These are phyloP conservation scores for Lamellibrachia luymesi DNA, from an alignment of 1,140 invertebrate species.

Conservation along the genomic window DNA sequence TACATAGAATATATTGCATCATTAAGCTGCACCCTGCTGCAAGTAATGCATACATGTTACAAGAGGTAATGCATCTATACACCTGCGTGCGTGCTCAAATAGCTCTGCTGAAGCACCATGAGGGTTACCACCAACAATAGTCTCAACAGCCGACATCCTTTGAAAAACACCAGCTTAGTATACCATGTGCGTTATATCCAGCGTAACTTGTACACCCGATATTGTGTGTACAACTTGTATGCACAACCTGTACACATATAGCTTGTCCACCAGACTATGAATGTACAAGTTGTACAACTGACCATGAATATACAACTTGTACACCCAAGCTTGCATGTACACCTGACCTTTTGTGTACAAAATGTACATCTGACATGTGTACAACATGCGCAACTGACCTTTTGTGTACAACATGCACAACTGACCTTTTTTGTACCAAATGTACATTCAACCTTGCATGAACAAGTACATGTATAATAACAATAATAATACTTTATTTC, in stretches of 20 bases:
- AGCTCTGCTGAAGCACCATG: background rate
- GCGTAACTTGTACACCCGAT: background rate
- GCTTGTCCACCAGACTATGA: no score
- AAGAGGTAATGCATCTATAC: background rate
- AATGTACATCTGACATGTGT: background rate
- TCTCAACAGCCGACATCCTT: background rate
- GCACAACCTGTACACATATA: no score
- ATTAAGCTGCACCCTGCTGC: background rate
- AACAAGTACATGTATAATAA: background rate
- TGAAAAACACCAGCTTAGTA: background rate
- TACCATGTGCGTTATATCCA: background rate
- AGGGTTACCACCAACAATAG: background rate
- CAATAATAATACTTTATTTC: background rate
- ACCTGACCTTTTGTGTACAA: background rate
- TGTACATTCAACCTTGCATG: background rate
- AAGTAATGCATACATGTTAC: background rate
- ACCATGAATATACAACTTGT: background rate
- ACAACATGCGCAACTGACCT: background rate
- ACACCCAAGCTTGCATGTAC: background rate
- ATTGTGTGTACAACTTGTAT: no score
- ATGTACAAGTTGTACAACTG: background rate
- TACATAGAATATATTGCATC: background rate
- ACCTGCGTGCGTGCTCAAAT: background rate
- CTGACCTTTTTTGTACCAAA: background rate
- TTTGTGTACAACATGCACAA: background rate